Conservation (phyloP, 2,888 invertebrate genomes). For the Mystacides longicornis region DNA sequence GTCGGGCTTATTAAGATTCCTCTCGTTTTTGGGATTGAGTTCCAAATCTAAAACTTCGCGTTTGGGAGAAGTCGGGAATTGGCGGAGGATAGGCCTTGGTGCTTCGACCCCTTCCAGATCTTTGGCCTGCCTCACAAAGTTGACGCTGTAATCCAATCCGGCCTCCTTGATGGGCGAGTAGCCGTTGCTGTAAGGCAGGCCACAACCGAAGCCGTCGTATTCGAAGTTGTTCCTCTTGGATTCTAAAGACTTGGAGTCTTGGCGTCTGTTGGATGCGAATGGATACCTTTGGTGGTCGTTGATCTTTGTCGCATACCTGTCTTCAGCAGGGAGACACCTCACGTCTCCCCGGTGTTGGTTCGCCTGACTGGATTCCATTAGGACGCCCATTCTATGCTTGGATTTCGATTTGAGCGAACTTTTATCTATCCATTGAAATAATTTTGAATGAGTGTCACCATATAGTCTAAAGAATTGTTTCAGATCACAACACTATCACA, state of each 20-base stretch:
- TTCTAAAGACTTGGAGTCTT: too few species aligned
- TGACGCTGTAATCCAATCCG: background rate
- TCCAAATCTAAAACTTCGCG: background rate
- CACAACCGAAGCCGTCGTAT: background rate
- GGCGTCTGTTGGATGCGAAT: too few species aligned
- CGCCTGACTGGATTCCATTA: conserved; percentile 45
- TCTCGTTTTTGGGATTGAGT: background rate
- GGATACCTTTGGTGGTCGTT: background rate
- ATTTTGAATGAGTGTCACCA: too few species aligned
- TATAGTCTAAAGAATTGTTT: too few species aligned
- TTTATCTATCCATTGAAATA: too few species aligned
- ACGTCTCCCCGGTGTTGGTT: conserved; percentile 39
- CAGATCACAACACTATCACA: too few species aligned
- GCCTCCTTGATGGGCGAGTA: background rate
- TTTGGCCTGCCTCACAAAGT: background rate
- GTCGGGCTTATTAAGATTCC: background rate
- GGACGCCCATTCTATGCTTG: conserved; percentile 44
- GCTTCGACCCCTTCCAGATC: too few species aligned
- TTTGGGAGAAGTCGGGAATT: background rate
- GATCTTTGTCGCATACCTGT: background rate
- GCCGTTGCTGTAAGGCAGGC: background rate
- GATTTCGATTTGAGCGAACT: too few species aligned
- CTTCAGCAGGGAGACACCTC: conserved; percentile 24
- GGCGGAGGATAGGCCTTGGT: too few species aligned
- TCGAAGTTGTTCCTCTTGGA: too few species aligned